Base-by-base conservation (phyloP, 2,797 vertebrate species). In the Anabacerthia variegaticeps region DNA sequence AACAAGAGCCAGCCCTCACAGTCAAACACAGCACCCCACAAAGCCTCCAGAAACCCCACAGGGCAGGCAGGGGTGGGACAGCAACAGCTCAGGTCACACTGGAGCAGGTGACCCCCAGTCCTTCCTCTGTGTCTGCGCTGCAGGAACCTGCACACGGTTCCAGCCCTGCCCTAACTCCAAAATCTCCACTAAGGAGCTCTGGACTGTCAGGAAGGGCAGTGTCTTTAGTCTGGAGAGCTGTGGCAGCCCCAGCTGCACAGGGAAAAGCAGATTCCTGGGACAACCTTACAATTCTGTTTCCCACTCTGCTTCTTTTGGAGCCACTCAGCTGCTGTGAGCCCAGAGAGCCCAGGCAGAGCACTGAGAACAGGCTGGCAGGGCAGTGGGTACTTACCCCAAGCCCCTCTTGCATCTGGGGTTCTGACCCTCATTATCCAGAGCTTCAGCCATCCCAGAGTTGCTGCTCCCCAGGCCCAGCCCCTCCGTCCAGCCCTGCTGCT, bases 401-500 rank as follows among this genome's bases (percentile, higher is more conserved):
- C 99, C 99, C 93, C 98, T 98, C 97, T 99, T 99, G 97, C 99
- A 99, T 61, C 97, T 98, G 36, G 99, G 99, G 97, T 99, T 98
- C 97, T 99, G 99, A 6, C 99, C 99, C 5, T 99, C 99, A 3
- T 95, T 98, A 48, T 98, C 99, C 87, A 99, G 97, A 17, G 99
- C 99, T 61, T 99, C 98, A 0, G 98, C 49, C 37, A 99, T 98
- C 34, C 99, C 99, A 5, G 94, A 83, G 75, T 98, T 98, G 91
- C 96, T 98, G 97, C 98, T 98, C 6, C 99, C 99, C 56, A 99
- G 97, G 4, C 99, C 99, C 46, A 98, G 98, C 24, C 99, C 99
- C 7, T 99, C 99, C 1, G 91, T 99, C 99, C 99, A 99, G 74
- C 99, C 99, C 68, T 99, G 99, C 85, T 97, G 98, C 97, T 99